phyloP scores from a whole-genome alignment of 2,888 invertebrate species.

The Adelphocoris suturalis region DNA sequence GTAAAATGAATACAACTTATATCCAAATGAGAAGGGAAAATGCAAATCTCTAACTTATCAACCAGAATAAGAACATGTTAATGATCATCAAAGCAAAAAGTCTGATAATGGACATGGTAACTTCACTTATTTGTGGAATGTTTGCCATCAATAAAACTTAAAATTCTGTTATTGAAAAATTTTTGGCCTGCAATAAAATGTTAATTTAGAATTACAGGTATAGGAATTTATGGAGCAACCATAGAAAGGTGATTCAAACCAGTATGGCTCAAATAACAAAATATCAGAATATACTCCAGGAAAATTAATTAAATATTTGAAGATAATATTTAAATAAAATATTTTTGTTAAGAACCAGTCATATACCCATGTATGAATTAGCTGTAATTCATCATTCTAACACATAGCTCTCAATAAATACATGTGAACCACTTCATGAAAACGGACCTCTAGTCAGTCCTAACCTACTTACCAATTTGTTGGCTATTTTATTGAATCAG shows the following conservation, averaged over 20 bases:
- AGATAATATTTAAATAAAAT: no score
- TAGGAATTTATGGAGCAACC: not conserved
- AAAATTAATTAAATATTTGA: not conserved
- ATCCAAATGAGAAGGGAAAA: conserved; percentile 27
- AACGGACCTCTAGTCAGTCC: no score
- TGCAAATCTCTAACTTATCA: conserved; percentile 25
- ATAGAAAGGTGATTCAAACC: not conserved
- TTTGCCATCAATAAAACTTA: not conserved
- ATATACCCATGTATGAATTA: no score
- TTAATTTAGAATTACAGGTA: no score
- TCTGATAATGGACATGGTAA: conserved; percentile 48
- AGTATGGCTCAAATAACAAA: no score
- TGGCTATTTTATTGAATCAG: no score
- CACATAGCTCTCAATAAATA: no score
- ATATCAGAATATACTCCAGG: not conserved
- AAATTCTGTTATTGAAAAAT: not conserved
- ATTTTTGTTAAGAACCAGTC: no score
- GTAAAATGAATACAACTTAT: conserved; percentile 44
- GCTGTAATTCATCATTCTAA: no score
- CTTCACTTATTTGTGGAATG: conserved; percentile 51
- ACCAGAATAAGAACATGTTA: conserved; percentile 26
- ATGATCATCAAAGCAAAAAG: not conserved
- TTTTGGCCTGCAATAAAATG: not conserved
- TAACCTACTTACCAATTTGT: no score
- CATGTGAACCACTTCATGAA: no score